These are phyloP conservation scores for Lepas anatifera DNA, from an alignment of 2,888 invertebrate genomes.

Conservation along the genomic window DNA sequence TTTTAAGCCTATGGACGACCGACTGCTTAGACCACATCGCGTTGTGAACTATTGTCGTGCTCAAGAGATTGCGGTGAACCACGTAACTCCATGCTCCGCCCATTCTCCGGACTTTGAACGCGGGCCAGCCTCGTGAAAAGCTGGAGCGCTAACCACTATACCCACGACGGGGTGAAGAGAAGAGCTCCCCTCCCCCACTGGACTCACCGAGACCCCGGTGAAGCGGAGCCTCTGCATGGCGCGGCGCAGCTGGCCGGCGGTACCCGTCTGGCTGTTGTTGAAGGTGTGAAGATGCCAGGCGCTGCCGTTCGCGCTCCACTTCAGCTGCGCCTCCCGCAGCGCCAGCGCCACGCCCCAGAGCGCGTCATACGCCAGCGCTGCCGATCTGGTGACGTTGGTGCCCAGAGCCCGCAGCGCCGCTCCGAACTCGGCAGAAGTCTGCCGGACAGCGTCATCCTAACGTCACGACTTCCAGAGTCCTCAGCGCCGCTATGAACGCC, in stretches of 20 bases:
- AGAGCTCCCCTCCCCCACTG: no score
- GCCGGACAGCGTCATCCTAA: neutral
- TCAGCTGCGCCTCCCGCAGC: constrained; percentile 48
- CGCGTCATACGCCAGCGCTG: neutral
- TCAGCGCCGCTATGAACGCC: no score
- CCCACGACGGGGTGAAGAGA: no score
- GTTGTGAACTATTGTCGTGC: no score
- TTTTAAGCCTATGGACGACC: no score
- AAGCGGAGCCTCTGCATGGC: constrained; percentile 62
- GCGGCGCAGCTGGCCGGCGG: constrained; percentile 55
- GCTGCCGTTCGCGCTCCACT: constrained; percentile 34
- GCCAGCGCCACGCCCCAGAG: constrained; percentile 72
- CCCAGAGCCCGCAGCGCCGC: neutral
- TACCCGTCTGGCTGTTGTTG: constrained; percentile 57
- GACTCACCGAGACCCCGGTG: constrained; percentile 71
- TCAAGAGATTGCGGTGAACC: no score
- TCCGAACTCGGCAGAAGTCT: neutral
- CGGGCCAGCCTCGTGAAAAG: no score
- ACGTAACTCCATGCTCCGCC: no score
- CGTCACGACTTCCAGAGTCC: no score
- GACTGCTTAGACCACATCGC: no score
- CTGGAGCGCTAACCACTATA: no score
- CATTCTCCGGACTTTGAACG: no score
- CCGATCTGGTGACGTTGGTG: neutral
- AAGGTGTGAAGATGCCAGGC: constrained; percentile 46